Conservation (phyloP, 2,888 invertebrate species). For the Pycnomerus fuliginosus region DNA sequence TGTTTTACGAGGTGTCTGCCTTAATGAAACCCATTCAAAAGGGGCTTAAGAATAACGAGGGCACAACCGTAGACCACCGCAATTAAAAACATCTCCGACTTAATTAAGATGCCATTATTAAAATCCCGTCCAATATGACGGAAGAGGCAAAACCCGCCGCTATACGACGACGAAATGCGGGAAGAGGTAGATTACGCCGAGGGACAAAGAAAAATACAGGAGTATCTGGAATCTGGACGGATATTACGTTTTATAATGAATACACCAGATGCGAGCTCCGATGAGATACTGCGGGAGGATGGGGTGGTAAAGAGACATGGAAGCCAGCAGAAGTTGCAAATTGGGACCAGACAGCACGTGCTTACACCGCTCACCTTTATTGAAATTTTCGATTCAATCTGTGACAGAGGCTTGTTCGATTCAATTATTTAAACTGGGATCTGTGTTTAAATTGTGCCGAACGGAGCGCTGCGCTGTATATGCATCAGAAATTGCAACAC, state of each 20-base stretch:
- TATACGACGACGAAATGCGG: background rate
- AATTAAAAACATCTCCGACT: conserved; percentile 54
- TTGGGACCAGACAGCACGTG: no score
- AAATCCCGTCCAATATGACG: conserved; percentile 48
- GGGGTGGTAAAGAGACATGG: no score
- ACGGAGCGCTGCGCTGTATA: no score
- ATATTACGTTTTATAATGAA: conserved; percentile 51
- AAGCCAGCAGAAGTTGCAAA: no score
- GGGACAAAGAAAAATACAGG: conserved; percentile 44
- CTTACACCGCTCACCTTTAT: no score
- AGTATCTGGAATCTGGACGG: conserved; percentile 44
- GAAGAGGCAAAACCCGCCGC: conserved; percentile 23
- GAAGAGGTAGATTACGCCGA: conserved; percentile 34
- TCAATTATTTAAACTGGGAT: no score
- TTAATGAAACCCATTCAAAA: conserved; percentile 50
- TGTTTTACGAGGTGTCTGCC: conserved; percentile 52
- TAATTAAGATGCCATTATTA: conserved; percentile 54
- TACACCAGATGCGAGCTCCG: conserved; percentile 47
- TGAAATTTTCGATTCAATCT: no score
- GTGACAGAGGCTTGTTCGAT: no score
- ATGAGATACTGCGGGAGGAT: no score
- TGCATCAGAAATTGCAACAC: no score
- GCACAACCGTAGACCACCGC: conserved; percentile 45
- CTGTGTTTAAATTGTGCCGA: no score
- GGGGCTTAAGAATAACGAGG: conserved; percentile 48